Evolutionary conservation across 2,797 vertebrate species (phyloP), one percentile per base, ranked within the genome.

Genomic region (Danionella dracula): DNA sequence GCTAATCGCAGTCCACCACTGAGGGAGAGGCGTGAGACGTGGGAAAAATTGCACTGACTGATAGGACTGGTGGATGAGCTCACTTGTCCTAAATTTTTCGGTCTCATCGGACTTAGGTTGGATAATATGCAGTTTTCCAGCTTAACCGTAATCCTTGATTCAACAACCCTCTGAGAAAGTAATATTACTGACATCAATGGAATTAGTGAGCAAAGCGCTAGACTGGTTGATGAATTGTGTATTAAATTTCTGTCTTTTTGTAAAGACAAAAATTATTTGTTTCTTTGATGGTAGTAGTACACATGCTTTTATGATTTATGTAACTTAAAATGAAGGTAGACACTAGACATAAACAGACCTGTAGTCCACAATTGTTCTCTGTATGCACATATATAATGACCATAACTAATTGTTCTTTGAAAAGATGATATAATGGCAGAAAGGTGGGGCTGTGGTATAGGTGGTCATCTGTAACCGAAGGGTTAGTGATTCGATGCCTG

Each of bases 1-100:
- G 53, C 35, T 74, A 73, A 74, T 72, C 68, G 32, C 55, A 59
- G 57, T 67, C 65, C 61, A 68, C 54, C 65, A 63, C 44, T 15
- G n/a, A 49, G 58, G 49, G 41, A 54, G 51, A 70, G 62, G 61
- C 53, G 53, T 66, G 70, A 68, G 68, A 71, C 48, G 31, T 75
- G 64, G 64, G 73, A 71, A 73, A 75, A 66, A 51, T 34, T 46
- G 27, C 58, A 65, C 53, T 45, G 44, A 57, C 48, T 32, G 40
- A 73, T 66, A 74, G 29, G 29, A 49, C 55, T 29, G 15, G 9
- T 17, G 37, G 34, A 63, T 49, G 54, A 71, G 19, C 27, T 50
- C 50, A 46, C 37, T 46, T 32, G 57, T 27, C 8, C 48, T 15
- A 20, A 15, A 27, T 34, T 48, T 31, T 50, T 29, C 4, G 1